A percentile compares a stretch with the other conserved stretches of the same genome.
Evolutionary conservation across 1,140 invertebrate species (phyloP).

Genomic region (Agraylea sexmaculata): DNA sequence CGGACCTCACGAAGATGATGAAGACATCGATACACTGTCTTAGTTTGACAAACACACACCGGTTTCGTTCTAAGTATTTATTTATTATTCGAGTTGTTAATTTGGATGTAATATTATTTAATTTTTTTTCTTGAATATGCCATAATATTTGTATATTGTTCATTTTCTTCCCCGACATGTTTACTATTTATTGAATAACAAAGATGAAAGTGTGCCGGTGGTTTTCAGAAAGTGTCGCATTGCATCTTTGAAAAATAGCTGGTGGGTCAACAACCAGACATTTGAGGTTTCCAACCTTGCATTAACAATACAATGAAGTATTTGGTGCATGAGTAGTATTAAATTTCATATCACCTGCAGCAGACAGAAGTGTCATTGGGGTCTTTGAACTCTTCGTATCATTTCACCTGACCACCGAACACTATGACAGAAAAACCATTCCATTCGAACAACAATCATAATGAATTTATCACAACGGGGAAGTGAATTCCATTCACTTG

Average conservation of each 20-base stretch:
- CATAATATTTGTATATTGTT: neutral
- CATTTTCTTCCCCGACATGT: conserved; percentile 4
- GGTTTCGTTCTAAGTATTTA: conserved; percentile 4
- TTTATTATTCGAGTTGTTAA: conserved; percentile 6
- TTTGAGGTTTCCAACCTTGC: too few relatives aligned
- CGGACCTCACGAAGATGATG: conserved; percentile 10
- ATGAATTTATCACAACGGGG: conserved; percentile 3
- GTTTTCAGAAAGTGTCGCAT: too few relatives aligned
- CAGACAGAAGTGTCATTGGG: neutral
- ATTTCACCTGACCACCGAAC: too few relatives aligned
- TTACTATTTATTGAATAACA: conserved; percentile 7
- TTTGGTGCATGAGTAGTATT: too few relatives aligned
- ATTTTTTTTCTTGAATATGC: neutral
- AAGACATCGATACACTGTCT: conserved; percentile 12
- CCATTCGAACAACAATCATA: neutral
- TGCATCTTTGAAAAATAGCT: too few relatives aligned
- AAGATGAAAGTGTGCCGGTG: conserved; percentile 9
- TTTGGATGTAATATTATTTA: conserved; percentile 1
- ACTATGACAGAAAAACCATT: too few relatives aligned
- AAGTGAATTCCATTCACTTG: neutral
- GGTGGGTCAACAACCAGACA: too few relatives aligned
- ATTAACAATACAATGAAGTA: too few relatives aligned
- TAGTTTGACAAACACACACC: conserved; percentile 17
- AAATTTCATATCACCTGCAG: neutral
- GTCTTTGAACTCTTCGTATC: neutral